A percentile compares a stretch with the other conserved stretches of the same genome.
Evolutionary conservation across 2,888 invertebrate genomes (phyloP).

Genomic region (Amphipoea lucens): DNA sequence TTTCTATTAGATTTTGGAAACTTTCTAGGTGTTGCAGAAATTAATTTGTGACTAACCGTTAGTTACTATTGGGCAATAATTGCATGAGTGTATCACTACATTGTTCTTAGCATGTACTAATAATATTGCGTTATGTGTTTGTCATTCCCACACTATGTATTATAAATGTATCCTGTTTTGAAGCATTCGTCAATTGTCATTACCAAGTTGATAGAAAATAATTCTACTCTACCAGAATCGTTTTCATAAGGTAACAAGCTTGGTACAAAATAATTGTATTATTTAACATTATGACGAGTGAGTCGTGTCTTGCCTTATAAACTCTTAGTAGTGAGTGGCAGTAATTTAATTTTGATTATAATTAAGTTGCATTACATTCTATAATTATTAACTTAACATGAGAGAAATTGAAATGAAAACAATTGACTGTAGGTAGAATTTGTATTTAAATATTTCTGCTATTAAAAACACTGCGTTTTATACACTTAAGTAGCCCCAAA

Average conservation of each 20-base stretch:
- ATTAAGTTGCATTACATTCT: slow-evolving; percentile 37
- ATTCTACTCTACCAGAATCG: slow-evolving; percentile 7
- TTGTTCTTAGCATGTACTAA: slow-evolving; percentile 65
- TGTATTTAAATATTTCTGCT: slow-evolving; percentile 51
- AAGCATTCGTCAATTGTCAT: slow-evolving; percentile 34
- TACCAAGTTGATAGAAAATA: slow-evolving; percentile 45
- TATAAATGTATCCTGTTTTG: slow-evolving; percentile 27
- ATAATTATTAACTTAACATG: slow-evolving; percentile 32
- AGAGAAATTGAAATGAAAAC: slow-evolving; percentile 49
- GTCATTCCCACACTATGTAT: slow-evolving; percentile 49
- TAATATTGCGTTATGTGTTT: slow-evolving; percentile 44
- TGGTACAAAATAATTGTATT: slow-evolving; percentile 59
- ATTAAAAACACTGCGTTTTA: slow-evolving; percentile 43
- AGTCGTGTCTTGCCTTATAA: slow-evolving; percentile 66
- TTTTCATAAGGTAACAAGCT: slow-evolving; percentile 41
- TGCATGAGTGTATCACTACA: slow-evolving; percentile 62
- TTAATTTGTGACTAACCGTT: slow-evolving; percentile 63
- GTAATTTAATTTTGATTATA: slow-evolving; percentile 39
- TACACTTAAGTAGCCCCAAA: slow-evolving; percentile 34
- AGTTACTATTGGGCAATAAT: slow-evolving; percentile 59
- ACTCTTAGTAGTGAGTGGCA: slow-evolving; percentile 43
- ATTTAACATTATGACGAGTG: slow-evolving; percentile 50
- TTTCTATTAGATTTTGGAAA: slow-evolving; percentile 50
- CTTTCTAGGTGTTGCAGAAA: slow-evolving; percentile 45
- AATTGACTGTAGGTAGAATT: slow-evolving; percentile 52